Evolutionary conservation across 2,888 invertebrate species (phyloP).

Genomic region (Pachliopta kotzebuea): DNA sequence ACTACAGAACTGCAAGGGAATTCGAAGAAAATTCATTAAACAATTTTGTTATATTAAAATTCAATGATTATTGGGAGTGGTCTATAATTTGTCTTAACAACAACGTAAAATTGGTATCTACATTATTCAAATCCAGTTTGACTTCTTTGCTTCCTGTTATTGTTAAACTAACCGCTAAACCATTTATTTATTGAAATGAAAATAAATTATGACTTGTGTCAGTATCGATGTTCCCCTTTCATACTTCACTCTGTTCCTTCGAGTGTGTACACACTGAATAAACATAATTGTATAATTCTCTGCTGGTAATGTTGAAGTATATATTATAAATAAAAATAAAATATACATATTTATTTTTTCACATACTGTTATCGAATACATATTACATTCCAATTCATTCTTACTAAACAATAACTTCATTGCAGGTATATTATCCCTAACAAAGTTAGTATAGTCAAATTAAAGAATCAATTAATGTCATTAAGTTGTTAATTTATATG

Average conservation of each 20-base stretch:
- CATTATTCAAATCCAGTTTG: slow-evolving; percentile 59
- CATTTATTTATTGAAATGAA: slow-evolving; percentile 52
- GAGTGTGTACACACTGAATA: slow-evolving; percentile 8
- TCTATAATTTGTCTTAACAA: slow-evolving; percentile 48
- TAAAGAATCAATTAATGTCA: neutral
- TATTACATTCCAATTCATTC: neutral
- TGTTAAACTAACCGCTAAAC: slow-evolving; percentile 46
- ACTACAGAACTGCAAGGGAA: too few species aligned
- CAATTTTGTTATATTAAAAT: slow-evolving; percentile 42
- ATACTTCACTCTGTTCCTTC: slow-evolving; percentile 9
- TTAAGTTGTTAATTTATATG: neutral
- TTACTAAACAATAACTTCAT: too few species aligned
- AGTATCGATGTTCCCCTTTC: slow-evolving; percentile 17
- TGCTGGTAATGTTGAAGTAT: neutral
- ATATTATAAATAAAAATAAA: neutral
- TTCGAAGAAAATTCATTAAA: too few species aligned
- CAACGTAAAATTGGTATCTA: slow-evolving; percentile 55
- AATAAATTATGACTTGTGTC: slow-evolving; percentile 55
- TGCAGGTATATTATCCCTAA: too few species aligned
- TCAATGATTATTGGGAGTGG: slow-evolving; percentile 58
- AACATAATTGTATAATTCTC: slow-evolving; percentile 1
- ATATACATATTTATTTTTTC: neutral
- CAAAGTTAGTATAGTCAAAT: too few species aligned
- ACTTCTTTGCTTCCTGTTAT: slow-evolving; percentile 59
- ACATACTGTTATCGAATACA: neutral